These are phyloP conservation scores for Fistularia tabacaria DNA, from an alignment of 2,797 vertebrate genomes.

Conservation along the genomic window DNA sequence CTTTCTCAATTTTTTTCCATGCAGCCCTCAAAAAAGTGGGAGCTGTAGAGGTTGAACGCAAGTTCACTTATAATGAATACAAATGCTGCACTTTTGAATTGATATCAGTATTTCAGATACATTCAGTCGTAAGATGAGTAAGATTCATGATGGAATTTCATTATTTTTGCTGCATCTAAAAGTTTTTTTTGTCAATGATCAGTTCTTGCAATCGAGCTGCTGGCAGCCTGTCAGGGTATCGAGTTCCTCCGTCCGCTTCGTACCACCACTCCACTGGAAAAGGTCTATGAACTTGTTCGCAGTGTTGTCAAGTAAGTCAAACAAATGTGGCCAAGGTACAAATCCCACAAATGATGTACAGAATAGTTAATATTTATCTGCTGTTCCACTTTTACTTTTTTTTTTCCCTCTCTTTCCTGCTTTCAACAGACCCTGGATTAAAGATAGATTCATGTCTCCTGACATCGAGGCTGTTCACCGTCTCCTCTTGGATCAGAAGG, in stretches of 20 bases:
- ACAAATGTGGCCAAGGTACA: constrained; percentile 52
- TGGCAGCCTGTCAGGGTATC: constrained; percentile 95
- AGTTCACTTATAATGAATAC: no score
- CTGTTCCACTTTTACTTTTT: constrained; percentile 30
- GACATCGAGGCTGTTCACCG: constrained; percentile 91
- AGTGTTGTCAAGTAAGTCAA: constrained; percentile 89
- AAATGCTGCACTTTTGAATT: no score
- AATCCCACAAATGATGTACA: constrained; percentile 28
- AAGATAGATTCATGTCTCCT: constrained; percentile 97
- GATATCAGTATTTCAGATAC: no score
- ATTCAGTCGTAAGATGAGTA: no score
- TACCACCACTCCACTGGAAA: constrained; percentile 95
- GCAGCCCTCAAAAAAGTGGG: no score
- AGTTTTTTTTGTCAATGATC: constrained; percentile 21
- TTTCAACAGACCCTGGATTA: constrained; percentile 89
- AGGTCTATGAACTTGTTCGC: constrained; percentile 97
- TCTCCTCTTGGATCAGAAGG: constrained; percentile 91
- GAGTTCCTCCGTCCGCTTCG: constrained; percentile 95
- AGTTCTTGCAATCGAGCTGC: constrained; percentile 94
- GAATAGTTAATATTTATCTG: constrained; percentile 72
- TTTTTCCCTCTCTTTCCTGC: not conserved
- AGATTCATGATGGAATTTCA: no score
- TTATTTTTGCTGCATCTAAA: not conserved
- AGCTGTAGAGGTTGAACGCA: no score
- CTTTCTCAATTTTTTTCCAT: no score